phyloP scores from a whole-genome alignment of 2,113 vertebrate species.

The Hemichromis elongatus region DNA sequence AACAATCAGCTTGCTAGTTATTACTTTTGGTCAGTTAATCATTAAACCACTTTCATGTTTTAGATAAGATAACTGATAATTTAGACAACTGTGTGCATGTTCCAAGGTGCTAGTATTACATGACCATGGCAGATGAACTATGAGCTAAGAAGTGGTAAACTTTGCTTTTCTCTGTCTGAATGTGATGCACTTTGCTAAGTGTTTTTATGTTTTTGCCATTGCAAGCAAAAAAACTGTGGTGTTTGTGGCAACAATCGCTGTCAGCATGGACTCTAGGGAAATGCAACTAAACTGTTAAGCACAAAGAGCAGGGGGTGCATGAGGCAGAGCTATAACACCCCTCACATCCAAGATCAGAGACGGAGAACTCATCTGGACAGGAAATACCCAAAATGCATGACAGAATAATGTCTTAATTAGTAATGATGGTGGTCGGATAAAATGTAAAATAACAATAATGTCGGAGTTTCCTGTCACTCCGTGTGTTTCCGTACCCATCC shows the following conservation, averaged over 20 bases:
- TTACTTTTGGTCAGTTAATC: not conserved
- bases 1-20: not conserved
- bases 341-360: not conserved
- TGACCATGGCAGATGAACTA: rapidly evolving
- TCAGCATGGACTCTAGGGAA: not conserved
- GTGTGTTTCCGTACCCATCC: rapidly evolving
- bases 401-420: not conserved
- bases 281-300: not conserved
- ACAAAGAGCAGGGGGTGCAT: no score
- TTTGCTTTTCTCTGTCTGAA: not conserved
- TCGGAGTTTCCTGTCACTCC: not conserved
- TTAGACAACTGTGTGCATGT: not conserved
- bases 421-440: not conserved
- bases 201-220: not conserved
- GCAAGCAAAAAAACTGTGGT: not conserved
- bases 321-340: not conserved
- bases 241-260: not conserved
- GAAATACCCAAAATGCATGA: rapidly evolving
- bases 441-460: not conserved
- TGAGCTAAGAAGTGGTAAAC: not conserved
- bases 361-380: not conserved
- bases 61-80: not conserved
- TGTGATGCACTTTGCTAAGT: not conserved
- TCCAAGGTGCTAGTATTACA: not conserved
- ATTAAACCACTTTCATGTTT: not conserved